phyloP scores from a whole-genome alignment of 2,113 vertebrate species.

The Lepus europaeus region DNA sequence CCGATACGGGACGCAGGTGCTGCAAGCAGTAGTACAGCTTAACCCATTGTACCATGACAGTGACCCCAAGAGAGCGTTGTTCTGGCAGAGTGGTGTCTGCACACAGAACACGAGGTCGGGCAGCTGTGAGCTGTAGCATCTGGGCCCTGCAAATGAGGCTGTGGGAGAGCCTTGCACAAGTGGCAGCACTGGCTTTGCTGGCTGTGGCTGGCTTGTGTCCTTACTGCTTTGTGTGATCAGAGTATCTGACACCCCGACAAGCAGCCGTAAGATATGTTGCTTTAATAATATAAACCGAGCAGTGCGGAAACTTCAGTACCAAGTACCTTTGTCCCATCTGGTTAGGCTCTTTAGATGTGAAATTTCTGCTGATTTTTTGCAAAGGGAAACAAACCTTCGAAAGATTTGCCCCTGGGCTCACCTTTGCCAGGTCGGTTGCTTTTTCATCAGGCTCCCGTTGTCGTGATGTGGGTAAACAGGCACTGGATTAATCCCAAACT shows the following conservation, averaged over 20 bases:
- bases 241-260: background rate
- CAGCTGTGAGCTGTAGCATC: too few species aligned
- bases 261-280: background rate
- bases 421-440: background rate
- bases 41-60: too few species aligned
- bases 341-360: background rate
- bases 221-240: background rate
- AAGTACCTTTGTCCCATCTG: background rate
- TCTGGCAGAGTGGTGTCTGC: background rate
- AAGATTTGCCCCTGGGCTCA: background rate
- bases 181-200: background rate
- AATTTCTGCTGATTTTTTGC: slow-evolving; percentile 33
- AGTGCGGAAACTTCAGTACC: background rate
- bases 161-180: background rate
- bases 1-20: too few species aligned
- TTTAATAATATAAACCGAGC: background rate
- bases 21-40: too few species aligned
- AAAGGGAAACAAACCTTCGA: background rate
- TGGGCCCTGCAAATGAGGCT: background rate
- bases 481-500: background rate
- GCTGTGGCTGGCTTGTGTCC: background rate
- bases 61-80: background rate
- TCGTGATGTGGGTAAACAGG: slow-evolving; percentile 4
- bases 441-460: background rate
- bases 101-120: background rate